Evolutionary conservation across 2,888 invertebrate genomes (phyloP), one percentile per base, ranked within the genome.

Genomic region (Pristionchus exspectatus): DNA sequence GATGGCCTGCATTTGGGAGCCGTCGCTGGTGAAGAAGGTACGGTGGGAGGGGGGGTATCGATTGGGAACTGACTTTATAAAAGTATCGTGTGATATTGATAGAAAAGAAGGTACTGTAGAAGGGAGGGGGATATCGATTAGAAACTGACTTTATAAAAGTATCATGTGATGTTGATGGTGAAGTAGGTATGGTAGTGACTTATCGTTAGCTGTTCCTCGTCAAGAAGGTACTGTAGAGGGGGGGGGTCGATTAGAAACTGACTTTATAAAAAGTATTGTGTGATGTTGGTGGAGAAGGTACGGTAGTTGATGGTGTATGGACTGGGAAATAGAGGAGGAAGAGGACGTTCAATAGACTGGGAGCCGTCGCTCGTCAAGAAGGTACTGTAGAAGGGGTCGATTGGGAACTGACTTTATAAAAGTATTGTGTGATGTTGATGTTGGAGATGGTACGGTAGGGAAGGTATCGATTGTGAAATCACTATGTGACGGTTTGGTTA

Each of bases 1-100:
- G 96, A 97, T 96, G 86, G 97, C 97, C 9, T 99, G 98, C 95
- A 98, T 99, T 89, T 99, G 99, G 98, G 99, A 99, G 95, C 99
- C 99, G 0, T 97, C 98, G 14, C 96, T 99, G 72, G 97, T 99
- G 88, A 99, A 99, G 96, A 97, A 97, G 92, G 94, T 94, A 33
- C 74, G n/a, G 74, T 77, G 27, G 50, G 38, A 5, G 74, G 38
- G 18, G 33, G 74, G 33, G 77, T 50, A 50, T 33, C 44, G 44
- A 69, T 14, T 14, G 69, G 69, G 69, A 27, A 59, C 24, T 38
- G 38, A 38, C 38, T 38, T 38, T 38, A 38, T 38, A 38, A 38
- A 38, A 38, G 38, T 38, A 38, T 38, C 5, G 38, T 38, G 38
- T 38, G 38, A 38, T 38, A 5, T 5, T 38, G 38, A 38, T 38